These are phyloP conservation scores for Lasioglossum albipes DNA, from an alignment of 1,140 invertebrate species.

Conservation along the genomic window DNA sequence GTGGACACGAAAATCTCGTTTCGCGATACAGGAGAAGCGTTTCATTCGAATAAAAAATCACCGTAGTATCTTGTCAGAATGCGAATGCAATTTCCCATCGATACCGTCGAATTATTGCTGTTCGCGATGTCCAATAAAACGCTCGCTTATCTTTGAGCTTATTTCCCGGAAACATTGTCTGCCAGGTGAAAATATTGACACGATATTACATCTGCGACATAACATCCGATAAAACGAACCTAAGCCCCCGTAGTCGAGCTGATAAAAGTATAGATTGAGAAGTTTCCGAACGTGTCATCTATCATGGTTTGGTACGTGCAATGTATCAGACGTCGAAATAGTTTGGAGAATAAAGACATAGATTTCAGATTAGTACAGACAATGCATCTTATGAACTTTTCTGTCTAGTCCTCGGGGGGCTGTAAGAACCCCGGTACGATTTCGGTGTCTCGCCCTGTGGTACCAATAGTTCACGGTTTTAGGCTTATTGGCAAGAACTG, in stretches of 20 bases:
- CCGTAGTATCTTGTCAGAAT: too few species aligned
- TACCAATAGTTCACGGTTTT: too few species aligned
- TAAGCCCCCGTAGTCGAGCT: neutral
- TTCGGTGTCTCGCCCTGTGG: too few species aligned
- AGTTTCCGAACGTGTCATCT: neutral
- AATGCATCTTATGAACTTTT: too few species aligned
- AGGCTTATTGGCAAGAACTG: too few species aligned
- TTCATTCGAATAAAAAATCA: too few species aligned
- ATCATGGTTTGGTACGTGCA: neutral
- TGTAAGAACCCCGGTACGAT: too few species aligned
- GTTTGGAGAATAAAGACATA: neutral
- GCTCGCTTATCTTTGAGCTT: neutral
- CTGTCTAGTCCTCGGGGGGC: too few species aligned
- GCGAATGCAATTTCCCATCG: too few species aligned
- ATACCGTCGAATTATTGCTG: neutral
- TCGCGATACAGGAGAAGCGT: too few species aligned
- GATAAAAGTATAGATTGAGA: neutral
- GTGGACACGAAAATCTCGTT: neutral
- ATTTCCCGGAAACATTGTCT: neutral
- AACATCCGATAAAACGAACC: neutral
- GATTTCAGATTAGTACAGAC: neutral
- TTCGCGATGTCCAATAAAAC: neutral
- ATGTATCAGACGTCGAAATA: neutral
- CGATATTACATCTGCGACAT: neutral
- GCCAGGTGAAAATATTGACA: neutral